Base-by-base conservation (phyloP, 2,888 invertebrate species). In the Loripinus fragilis region DNA sequence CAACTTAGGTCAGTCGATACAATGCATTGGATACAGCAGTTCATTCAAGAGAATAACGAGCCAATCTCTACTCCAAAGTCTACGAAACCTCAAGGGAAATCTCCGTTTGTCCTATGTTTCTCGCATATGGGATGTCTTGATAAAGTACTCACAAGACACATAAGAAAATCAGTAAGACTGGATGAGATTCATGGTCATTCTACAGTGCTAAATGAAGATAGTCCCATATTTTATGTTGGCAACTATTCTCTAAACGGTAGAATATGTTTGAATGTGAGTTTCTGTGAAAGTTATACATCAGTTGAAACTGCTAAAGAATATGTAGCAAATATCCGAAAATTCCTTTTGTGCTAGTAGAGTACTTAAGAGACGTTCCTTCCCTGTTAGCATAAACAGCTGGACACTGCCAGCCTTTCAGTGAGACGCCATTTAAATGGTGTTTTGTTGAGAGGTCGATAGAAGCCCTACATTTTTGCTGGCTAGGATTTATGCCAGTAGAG, bases 191-290 rank as follows among this genome's bases (percentile, higher is more conserved):
- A 80, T n/a, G 85, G 83, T 7, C 78, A 79, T 23, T 84, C 85
- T 8, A 83, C 78, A 28, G 76, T 84, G 20, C 74, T 82, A 8
- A 67, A 80, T n/a, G 84, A 87, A 30, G 79, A 87, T 35, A 87
- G 85, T 85, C 86, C 86, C 10, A 71, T 87, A 15, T 87, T 87
- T 48, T 87, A 77, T 67, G 68, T 85, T 5, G 76, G 76, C 25
- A 76, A 71, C 20, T 81, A 80, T 41, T 48, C 80, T 0, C 52
- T 85, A 10, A 80, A 78, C 28, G 78, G 81, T 12, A 71, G 77
- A 30, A 48, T 85, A 25, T 75, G 77, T 69, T 71, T 79, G 0
- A 83, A 80, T 52, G 68, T 85, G 20, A 84, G 80, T 48, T 85
- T 76, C 70, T 87, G 86, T 74, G 69, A 76, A 35, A 70, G 79